Evolutionary conservation across 2,888 invertebrate species (phyloP).

Genomic region (Tortrix viridana): DNA sequence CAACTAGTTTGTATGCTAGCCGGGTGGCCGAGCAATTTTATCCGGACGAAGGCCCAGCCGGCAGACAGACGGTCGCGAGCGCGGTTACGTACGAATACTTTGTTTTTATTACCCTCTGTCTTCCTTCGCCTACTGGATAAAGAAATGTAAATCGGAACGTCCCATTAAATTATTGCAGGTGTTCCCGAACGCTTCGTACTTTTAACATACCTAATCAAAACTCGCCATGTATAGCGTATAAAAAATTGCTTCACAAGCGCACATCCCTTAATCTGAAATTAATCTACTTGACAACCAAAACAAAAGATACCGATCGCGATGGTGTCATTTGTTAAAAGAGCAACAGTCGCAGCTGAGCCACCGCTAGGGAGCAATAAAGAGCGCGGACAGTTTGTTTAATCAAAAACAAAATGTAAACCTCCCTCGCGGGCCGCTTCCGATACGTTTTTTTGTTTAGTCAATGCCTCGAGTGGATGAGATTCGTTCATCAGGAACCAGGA

Average conservation of each 20-base stretch:
- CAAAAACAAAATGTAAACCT: constrained; percentile 79
- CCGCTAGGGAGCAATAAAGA: constrained; percentile 75
- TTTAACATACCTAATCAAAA: too few species aligned
- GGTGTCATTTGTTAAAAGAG: constrained; percentile 39
- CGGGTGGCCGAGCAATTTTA: constrained; percentile 71
- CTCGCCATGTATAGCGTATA: too few species aligned
- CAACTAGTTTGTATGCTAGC: constrained; percentile 55
- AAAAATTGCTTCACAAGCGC: too few species aligned
- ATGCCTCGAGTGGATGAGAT: constrained; percentile 54
- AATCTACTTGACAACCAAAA: constrained; percentile 22
- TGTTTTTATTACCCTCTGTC: constrained; percentile 52
- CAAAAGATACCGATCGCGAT: constrained; percentile 12
- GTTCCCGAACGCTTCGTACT: too few species aligned
- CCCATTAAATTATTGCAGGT: constrained; percentile 19
- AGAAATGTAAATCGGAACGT: constrained; percentile 23
- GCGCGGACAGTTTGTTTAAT: constrained; percentile 82
- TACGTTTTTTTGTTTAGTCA: constrained; percentile 63
- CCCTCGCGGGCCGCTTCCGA: constrained; percentile 48
- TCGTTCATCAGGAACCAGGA: constrained; percentile 61
- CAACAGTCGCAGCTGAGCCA: constrained; percentile 55
- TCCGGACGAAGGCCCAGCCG: constrained; percentile 48
- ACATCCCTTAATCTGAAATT: constrained; percentile 4
- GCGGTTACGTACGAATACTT: constrained; percentile 60
- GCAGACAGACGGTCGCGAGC: constrained; percentile 60
- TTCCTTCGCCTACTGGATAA: constrained; percentile 27